Conservation (phyloP, 2,888 invertebrate species). For the Dorcus hopei region DNA sequence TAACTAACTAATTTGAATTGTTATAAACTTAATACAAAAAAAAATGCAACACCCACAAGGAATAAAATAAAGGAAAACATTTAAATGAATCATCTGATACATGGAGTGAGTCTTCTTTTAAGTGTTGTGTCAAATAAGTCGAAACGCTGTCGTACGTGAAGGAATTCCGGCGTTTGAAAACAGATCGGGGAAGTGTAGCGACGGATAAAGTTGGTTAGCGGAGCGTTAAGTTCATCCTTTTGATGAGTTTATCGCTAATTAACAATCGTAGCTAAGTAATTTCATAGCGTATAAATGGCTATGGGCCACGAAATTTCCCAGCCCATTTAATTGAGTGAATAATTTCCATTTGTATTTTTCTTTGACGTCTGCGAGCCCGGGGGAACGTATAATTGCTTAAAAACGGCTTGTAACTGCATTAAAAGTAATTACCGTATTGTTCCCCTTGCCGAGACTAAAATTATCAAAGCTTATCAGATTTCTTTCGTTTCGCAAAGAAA, state of each 20-base stretch:
- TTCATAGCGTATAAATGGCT: conserved; percentile 13
- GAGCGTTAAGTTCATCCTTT: conserved; percentile 21
- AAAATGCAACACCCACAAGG: too few species aligned
- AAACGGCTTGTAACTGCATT: conserved; percentile 15
- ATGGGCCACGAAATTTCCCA: conserved; percentile 16
- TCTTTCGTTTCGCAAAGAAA: too few species aligned
- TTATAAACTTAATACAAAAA: too few species aligned
- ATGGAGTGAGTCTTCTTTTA: too few species aligned
- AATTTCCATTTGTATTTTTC: conserved; percentile 10
- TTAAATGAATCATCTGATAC: too few species aligned
- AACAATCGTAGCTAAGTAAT: conserved; percentile 9
- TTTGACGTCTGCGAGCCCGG: conserved; percentile 7
- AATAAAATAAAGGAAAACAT: too few species aligned
- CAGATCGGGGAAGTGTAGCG: neutral
- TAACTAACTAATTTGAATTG: too few species aligned
- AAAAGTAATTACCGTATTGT: conserved; percentile 13
- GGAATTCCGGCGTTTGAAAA: neutral
- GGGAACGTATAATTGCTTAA: conserved; percentile 10
- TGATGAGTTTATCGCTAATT: conserved; percentile 20
- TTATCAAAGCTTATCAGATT: too few species aligned
- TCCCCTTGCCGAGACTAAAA: too few species aligned
- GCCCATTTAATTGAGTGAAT: conserved; percentile 17
- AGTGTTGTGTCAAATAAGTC: too few species aligned
- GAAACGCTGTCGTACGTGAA: too few species aligned
- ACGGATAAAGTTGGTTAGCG: conserved; percentile 12